Percentiles rank a stretch among this genome's conserved stretches.
These are phyloP conservation scores for Eupithecia abbreviata DNA, from an alignment of 2,888 invertebrate species.

Conservation along the genomic window DNA sequence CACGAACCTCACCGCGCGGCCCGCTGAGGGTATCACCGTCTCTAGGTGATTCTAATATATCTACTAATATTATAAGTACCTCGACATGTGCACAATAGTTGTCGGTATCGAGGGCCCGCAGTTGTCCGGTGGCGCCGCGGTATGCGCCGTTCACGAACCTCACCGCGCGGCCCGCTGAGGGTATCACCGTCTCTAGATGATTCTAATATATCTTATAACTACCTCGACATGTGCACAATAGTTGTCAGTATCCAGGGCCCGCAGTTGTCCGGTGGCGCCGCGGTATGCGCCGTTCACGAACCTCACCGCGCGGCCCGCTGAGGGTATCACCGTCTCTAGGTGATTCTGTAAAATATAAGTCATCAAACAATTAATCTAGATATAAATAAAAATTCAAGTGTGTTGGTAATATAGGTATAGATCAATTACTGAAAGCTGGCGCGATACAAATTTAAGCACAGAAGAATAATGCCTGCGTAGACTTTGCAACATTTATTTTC, in stretches of 20 bases:
- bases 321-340: constrained; percentile 98
- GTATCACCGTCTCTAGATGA: constrained; percentile 98
- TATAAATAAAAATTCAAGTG: too few relatives aligned
- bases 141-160: constrained; percentile 95
- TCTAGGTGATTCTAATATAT: neutral
- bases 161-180: constrained; percentile 91
- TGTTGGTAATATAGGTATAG: neutral
- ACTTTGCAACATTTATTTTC: too few relatives aligned
- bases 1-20: too few relatives aligned
- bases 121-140: constrained; percentile 87
- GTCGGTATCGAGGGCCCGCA: constrained; percentile 88
- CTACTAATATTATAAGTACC: constrained; percentile 49
- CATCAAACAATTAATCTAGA: neutral
- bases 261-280: too few relatives aligned
- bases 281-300: constrained; percentile 89
- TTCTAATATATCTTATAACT: constrained; percentile 73
- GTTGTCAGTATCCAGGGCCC: too few relatives aligned
- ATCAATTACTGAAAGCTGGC: too few relatives aligned
- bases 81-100: constrained; percentile 86
- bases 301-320: constrained; percentile 89
- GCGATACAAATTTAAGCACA: too few relatives aligned
- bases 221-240: too few relatives aligned
- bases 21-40: neutral
- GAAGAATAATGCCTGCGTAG: too few relatives aligned
- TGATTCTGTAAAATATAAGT: constrained; percentile 75